Conservation (phyloP, 2,888 invertebrate species). For the Periphyllus acericola region DNA sequence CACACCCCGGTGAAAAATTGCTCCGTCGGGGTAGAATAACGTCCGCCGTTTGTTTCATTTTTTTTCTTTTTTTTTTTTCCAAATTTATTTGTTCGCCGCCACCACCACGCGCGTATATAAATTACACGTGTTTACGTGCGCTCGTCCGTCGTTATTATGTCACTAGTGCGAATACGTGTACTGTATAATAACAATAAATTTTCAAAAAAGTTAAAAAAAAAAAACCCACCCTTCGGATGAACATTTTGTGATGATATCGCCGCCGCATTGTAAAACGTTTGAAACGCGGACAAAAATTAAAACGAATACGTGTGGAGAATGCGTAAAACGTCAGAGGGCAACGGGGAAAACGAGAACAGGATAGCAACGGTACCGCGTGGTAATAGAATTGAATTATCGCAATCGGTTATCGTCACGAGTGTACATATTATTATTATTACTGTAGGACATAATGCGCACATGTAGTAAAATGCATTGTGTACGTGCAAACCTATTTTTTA, state of each 20-base stretch:
- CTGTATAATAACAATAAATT: slow-evolving; percentile 53
- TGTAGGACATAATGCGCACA: not conserved
- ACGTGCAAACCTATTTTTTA: too few species aligned
- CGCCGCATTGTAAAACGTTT: slow-evolving; percentile 26
- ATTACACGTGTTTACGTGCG: slow-evolving; percentile 60
- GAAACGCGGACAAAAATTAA: slow-evolving; percentile 53
- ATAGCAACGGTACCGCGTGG: not conserved
- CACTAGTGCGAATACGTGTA: slow-evolving; percentile 50
- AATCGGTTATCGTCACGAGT: not conserved
- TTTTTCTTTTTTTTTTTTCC: slow-evolving; percentile 21
- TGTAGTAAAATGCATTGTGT: not conserved
- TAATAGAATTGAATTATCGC: slow-evolving; percentile 53
- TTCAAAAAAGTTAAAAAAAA: slow-evolving; percentile 20
- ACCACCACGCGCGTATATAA: not conserved
- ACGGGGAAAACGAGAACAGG: not conserved
- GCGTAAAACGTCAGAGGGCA: slow-evolving; percentile 29
- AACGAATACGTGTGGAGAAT: slow-evolving; percentile 53
- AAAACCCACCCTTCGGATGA: slow-evolving; percentile 46
- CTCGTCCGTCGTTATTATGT: slow-evolving; percentile 54
- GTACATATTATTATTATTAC: not conserved
- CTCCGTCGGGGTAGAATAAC: slow-evolving; percentile 42
- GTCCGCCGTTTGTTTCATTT: slow-evolving; percentile 27
- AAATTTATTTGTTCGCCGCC: slow-evolving; percentile 51
- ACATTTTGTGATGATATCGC: slow-evolving; percentile 52
- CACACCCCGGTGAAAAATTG: slow-evolving; percentile 52